Conservation (phyloP, 2,113 vertebrate genomes). For the Scartelaos histophorus region DNA sequence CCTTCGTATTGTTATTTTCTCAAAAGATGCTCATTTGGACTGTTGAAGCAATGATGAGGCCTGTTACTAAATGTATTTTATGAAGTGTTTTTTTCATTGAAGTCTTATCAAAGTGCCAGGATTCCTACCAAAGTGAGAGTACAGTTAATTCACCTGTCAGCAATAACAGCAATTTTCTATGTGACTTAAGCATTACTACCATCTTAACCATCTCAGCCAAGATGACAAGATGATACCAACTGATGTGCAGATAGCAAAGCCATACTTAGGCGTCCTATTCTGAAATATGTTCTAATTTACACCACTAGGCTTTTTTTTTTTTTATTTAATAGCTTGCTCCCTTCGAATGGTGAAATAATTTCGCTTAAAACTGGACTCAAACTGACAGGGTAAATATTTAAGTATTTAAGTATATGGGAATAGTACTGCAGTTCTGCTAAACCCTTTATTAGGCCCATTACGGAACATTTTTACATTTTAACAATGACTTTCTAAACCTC, state of each 20-base stretch:
- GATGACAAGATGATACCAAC: too few relatives aligned
- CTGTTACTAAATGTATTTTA: slow-evolving; percentile 11
- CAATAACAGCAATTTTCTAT: slow-evolving; percentile 1
- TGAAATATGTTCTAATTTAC: not conserved
- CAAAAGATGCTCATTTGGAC: slow-evolving; percentile 3
- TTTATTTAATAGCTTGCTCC: not conserved
- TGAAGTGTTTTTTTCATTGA: slow-evolving; percentile 3
- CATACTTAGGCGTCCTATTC: not conserved
- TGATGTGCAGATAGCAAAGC: not conserved
- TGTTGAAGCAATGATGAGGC: slow-evolving; percentile 10
- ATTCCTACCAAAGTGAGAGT: not conserved
- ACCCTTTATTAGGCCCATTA: too few relatives aligned
- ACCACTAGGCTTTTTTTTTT: not conserved
- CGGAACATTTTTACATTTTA: too few relatives aligned
- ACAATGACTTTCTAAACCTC: too few relatives aligned
- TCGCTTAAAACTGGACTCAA: not conserved
- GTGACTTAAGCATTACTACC: not conserved
- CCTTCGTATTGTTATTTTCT: slow-evolving; percentile 12
- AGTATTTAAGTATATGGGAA: too few relatives aligned
- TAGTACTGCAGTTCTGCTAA: too few relatives aligned
- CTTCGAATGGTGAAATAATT: not conserved
- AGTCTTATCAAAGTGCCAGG: not conserved
- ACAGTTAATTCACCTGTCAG: not conserved
- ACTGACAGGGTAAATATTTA: not conserved
- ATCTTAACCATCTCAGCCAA: not conserved